A percentile compares a stretch with the other conserved stretches of the same genome.
Evolutionary conservation across 1,140 invertebrate genomes (phyloP).

Genomic region (Chelonus insularis): DNA sequence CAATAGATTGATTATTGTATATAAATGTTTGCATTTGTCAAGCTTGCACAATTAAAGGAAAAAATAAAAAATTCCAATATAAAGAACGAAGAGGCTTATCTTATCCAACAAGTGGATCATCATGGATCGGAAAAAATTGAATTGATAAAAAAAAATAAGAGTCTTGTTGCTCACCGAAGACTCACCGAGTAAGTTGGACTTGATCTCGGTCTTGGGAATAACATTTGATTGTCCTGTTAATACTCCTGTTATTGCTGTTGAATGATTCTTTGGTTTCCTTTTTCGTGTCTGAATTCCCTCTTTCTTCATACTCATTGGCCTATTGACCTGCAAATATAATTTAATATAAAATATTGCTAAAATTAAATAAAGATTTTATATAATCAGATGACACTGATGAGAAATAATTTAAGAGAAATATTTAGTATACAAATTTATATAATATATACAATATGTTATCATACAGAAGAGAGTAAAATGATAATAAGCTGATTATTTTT

Average conservation of each 20-base stretch:
- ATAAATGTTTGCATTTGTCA: conserved; percentile 7
- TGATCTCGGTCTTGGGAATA: conserved; percentile 54
- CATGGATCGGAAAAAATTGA: not conserved
- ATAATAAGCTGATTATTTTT: no score
- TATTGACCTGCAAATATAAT: conserved; percentile 76
- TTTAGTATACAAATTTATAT: no score
- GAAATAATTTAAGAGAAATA: no score
- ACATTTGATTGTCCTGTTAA: conserved; percentile 44
- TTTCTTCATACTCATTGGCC: conserved; percentile 93
- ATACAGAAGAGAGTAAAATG: no score
- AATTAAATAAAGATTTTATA: no score
- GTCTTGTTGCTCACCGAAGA: conserved; percentile 49
- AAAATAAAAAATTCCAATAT: not conserved
- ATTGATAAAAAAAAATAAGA: conserved; percentile 6
- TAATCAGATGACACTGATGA: no score
- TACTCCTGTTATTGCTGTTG: conserved; percentile 36
- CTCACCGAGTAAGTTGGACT: conserved; percentile 57
- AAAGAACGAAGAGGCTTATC: conserved; percentile 15
- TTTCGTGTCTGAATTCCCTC: conserved; percentile 93
- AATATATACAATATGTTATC: no score
- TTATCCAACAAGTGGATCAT: conserved; percentile 26
- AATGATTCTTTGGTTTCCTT: conserved; percentile 76
- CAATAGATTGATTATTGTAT: not conserved
- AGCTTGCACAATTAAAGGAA: not conserved
- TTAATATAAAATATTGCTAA: no score